Percentiles rank a stretch among this genome's conserved stretches.
Conservation (phyloP, 1,140 invertebrate species). For the Pachypsylla venusta region DNA sequence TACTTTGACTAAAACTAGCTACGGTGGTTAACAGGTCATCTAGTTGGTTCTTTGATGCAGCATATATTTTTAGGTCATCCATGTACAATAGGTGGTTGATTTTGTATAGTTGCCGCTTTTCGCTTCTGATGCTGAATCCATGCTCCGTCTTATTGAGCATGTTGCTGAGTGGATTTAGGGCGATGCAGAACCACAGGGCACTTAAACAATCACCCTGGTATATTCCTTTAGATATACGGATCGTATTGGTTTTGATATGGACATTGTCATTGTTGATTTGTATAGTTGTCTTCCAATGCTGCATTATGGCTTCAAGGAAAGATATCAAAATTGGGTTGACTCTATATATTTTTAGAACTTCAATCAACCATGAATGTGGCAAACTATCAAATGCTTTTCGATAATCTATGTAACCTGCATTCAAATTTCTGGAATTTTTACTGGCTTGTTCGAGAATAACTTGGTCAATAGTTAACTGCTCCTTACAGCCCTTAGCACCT, state of each 20-base stretch:
- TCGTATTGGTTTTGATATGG: too few relatives aligned
- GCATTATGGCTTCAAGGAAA: not conserved
- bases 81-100: not conserved
- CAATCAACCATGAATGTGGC: not conserved
- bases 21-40: too few relatives aligned
- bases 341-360: not conserved
- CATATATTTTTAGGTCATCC: conserved; percentile 9
- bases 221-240: too few relatives aligned
- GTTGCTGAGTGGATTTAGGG: not conserved
- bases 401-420: conserved; percentile 18
- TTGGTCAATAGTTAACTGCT: conserved; percentile 22
- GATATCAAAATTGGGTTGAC: not conserved
- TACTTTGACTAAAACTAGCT: too few relatives aligned
- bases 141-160: not conserved
- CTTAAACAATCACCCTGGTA: not conserved
- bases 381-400: conserved; percentile 17
- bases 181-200: not conserved
- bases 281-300: not conserved
- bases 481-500: conserved; percentile 20
- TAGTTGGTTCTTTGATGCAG: not conserved
- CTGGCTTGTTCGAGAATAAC: conserved; percentile 10
- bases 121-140: not conserved
- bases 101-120: not conserved
- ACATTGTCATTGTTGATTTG: too few relatives aligned
- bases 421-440: not conserved